These are phyloP conservation scores for Epistrophe grossulariae DNA, from an alignment of 2,888 invertebrate genomes.

Conservation along the genomic window DNA sequence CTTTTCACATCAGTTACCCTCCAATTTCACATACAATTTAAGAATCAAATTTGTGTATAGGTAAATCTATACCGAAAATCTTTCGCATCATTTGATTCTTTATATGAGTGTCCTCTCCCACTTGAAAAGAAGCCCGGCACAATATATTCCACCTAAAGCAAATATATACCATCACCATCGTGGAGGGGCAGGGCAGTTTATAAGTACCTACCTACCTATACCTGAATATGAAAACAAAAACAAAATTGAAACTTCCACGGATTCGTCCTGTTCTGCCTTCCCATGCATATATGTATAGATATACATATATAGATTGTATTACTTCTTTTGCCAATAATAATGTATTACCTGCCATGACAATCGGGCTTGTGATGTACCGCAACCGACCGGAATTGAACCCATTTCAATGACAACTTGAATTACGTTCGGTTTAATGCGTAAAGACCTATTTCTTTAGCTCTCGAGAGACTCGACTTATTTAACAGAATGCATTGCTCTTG, in stretches of 20 bases:
- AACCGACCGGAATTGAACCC: slow-evolving; percentile 75
- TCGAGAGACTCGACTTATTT: not conserved
- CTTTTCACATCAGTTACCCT: not conserved
- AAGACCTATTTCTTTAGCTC: slow-evolving; percentile 68
- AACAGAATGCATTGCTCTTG: slow-evolving; percentile 38
- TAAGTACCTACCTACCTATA: too few relatives aligned
- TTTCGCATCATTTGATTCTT: slow-evolving; percentile 56
- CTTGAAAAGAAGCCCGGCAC: slow-evolving; percentile 57
- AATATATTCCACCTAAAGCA: slow-evolving; percentile 48
- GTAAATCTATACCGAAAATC: slow-evolving; percentile 30
- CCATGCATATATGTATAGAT: not conserved
- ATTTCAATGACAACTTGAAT: slow-evolving; percentile 75
- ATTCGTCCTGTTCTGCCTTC: slow-evolving; percentile 38
- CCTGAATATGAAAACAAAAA: slow-evolving; percentile 4
- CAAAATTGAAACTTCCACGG: slow-evolving; percentile 42
- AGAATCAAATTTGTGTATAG: not conserved
- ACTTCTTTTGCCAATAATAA: slow-evolving; percentile 1
- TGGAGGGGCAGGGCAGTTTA: not conserved
- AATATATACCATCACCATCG: not conserved
- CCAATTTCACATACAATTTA: not conserved
- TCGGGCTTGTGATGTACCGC: slow-evolving; percentile 51
- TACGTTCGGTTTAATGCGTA: slow-evolving; percentile 76
- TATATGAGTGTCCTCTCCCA: slow-evolving; percentile 6
- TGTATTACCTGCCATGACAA: slow-evolving; percentile 20
- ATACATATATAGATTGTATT: slow-evolving; percentile 49